These are phyloP conservation scores for Piprites chloris DNA, from an alignment of 2,113 vertebrate species.

Conservation along the genomic window DNA sequence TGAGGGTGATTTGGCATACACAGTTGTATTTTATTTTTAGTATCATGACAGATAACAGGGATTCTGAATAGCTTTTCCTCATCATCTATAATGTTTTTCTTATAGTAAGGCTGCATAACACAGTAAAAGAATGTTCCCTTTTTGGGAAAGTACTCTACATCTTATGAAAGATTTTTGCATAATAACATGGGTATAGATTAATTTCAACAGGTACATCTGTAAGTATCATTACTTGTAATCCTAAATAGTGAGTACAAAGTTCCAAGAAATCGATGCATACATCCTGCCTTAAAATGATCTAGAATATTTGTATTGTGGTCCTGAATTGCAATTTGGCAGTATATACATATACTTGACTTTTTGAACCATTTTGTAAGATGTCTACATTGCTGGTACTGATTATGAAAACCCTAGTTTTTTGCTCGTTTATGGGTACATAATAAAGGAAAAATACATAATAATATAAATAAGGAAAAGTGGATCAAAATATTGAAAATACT, in stretches of 20 bases:
- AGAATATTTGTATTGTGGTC: neutral
- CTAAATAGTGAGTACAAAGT: neutral
- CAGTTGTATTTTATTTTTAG: slow-evolving; percentile 25
- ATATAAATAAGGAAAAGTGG: no score
- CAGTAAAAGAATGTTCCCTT: neutral
- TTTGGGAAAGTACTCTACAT: neutral
- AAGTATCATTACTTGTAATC: neutral
- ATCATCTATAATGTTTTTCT: neutral
- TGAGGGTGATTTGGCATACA: neutral
- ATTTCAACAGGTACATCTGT: neutral
- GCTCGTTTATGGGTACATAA: neutral
- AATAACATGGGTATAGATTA: neutral
- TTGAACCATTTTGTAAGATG: neutral
- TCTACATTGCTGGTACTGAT: neutral
- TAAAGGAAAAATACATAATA: neutral
- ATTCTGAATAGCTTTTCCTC: neutral
- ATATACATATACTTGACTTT: neutral
- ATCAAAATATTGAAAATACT: neutral
- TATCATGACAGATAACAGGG: neutral
- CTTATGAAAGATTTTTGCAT: neutral
- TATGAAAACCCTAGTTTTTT: neutral
- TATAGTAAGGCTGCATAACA: neutral
- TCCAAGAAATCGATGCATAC: neutral
- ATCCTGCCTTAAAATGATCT: neutral
- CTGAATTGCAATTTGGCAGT: neutral